Base-by-base conservation (phyloP, 2,888 invertebrate genomes). In the Ecliptopera silaceata region DNA sequence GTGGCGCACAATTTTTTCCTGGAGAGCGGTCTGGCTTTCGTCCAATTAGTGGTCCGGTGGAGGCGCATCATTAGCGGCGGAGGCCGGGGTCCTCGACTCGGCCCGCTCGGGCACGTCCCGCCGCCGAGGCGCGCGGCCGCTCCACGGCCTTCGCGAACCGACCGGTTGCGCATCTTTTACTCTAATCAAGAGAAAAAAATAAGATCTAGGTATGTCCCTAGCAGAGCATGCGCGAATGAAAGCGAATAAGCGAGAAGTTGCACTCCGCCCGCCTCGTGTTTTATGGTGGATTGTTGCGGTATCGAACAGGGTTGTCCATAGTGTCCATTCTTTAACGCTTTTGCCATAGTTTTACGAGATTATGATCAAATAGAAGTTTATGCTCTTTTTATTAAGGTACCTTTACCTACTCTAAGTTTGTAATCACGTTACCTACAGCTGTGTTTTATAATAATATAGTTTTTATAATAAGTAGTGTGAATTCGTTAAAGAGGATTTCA, bases 101-200 rank as follows among this genome's bases (percentile, higher is more conserved):
- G 13, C 17, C 17, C 59, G 67, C 71, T 60, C 74, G 71, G 73
- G 78, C 82, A 76, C 82, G 80, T 75, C 81, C 80, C 84, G 79
- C 79, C 55, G 13, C 83, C 79, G 79, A n/a, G n/a, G n/a, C n/a
- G 44, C 29, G 18, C 55, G 54, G 47, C 31, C 39, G 29, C 48
- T 79, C 74, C 76, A 78, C 86, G 88, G 82, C 88, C 89, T 90
- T 88, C 87, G 85, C 77, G 66, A 74, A 74, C 70, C 77, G 82
- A 91, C 90, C 89, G 89, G 89, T 91, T 88, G 85, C 75, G 82
- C 88, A 85, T 89, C 88, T 88, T 86, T 85, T 86, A 82, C 88
- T 88, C 87, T 88, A 89, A 90, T 89, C 90, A 86, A 80, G 78
- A 80, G 70, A 84, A 88, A 88, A 57, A 88, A 88, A 84, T 79